Conservation (phyloP, 2,888 invertebrate genomes). For the Tenthredo scrophulariae region DNA sequence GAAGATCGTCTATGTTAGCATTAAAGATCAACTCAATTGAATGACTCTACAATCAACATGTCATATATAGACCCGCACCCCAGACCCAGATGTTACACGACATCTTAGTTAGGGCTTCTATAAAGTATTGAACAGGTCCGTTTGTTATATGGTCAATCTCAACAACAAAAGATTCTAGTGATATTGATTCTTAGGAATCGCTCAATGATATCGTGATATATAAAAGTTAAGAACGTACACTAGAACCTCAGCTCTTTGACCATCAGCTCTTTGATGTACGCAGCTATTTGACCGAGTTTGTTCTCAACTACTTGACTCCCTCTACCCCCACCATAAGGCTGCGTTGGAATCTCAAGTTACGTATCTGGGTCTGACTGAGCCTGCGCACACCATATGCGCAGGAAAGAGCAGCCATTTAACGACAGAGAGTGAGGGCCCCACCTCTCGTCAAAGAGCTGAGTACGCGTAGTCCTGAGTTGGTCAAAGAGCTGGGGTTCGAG, state of each 20-base stretch:
- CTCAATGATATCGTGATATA: constrained; percentile 11
- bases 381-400: no score
- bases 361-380: no score
- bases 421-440: no score
- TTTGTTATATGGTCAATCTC: not conserved
- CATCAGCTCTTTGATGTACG: constrained; percentile 4
- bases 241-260: not conserved
- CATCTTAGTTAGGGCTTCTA: not conserved
- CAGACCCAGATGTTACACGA: not conserved
- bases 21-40: not conserved
- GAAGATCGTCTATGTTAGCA: constrained; percentile 65
- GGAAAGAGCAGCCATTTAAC: no score
- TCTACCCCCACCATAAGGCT: no score
- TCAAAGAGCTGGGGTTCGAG: no score
- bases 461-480: no score
- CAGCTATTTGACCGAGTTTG: not conserved
- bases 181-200: not conserved
- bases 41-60: not conserved
- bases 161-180: not conserved
- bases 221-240: not conserved
- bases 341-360: no score
- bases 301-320: not conserved
- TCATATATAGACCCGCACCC: not conserved
- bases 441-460: no score
- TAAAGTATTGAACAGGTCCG: not conserved